Conservation (phyloP, 2,113 vertebrate genomes). For the Dolichotis patagonum region DNA sequence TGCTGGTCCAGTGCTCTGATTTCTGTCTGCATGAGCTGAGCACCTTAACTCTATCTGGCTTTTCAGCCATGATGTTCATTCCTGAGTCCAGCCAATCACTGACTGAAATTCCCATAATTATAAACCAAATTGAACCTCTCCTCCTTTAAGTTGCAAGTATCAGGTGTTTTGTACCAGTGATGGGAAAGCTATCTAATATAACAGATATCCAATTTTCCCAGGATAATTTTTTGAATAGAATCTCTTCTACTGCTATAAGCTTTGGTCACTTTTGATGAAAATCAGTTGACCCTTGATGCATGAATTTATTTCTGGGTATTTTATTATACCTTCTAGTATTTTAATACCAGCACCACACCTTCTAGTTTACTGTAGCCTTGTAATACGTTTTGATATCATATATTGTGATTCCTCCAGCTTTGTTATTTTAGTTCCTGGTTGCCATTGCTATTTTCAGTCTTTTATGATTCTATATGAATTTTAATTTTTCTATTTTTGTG, state of each 20-base stretch:
- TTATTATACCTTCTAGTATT: background rate
- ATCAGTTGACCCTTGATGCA: background rate
- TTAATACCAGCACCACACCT: background rate
- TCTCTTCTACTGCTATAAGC: background rate
- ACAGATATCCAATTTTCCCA: background rate
- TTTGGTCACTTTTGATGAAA: background rate
- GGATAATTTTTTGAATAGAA: background rate
- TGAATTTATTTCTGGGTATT: background rate
- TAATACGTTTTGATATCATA: background rate
- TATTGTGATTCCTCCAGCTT: background rate
- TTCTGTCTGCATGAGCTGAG: background rate
- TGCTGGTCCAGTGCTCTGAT: background rate
- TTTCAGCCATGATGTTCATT: background rate
- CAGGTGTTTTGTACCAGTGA: background rate
- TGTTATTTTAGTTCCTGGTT: background rate
- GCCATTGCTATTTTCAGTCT: background rate
- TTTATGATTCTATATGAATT: background rate
- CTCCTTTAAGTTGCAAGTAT: background rate
- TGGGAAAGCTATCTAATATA: background rate
- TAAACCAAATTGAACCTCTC: background rate
- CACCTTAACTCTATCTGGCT: background rate
- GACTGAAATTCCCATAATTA: background rate
- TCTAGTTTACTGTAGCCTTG: background rate
- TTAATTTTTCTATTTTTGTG: background rate
- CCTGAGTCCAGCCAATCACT: background rate